Evolutionary conservation across 2,888 invertebrate genomes (phyloP), one percentile per base, ranked within the genome.

Genomic region (Ennomos erosarius): DNA sequence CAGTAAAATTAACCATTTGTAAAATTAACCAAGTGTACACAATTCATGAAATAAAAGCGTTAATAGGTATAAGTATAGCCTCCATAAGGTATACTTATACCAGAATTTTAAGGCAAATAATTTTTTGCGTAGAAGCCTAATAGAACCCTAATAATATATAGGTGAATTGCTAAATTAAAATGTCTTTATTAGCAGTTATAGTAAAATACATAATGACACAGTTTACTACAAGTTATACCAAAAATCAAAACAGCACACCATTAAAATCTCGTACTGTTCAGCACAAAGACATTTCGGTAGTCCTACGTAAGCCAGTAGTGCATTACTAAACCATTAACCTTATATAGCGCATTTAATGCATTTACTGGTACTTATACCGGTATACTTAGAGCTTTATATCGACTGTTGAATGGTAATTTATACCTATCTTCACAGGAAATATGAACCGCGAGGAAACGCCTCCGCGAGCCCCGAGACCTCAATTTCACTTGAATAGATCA

Each of bases 381-480:
- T 60, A 67, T 58, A 59, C 26, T 6, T 26, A 64, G 68, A 55
- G 57, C 51, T 60, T 43, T 60, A 59, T 67, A 65, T 55, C 49
- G 47, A 66, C 58, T 61, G 63, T 72, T 69, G 65, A 69, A 75
- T 71, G 60, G 71, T 74, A 76, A 73, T 75, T 69, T 74, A 76
- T 74, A 26, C 26, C 26, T 26, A 69, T 67, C 56, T 62, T 65
- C 69, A 54, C 67, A 71, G 73, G 76, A 76, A 78, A 78, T 76
- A 72, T 74, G 69, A 74, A 69, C 67, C 66, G 65, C 68, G 68
- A 74, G 74, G 77, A 74, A 81, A 74, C 75, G 73, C 75, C 78
- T 72, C 66, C 70, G 64, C 71, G 65, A 64, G 76, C 64, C 79
- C 81, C 71, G 65, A 64, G 77, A 65, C 79, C 81, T 79, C 82